Evolutionary conservation across 2,888 invertebrate species (phyloP).

Genomic region (Allophyes oxyacanthae): DNA sequence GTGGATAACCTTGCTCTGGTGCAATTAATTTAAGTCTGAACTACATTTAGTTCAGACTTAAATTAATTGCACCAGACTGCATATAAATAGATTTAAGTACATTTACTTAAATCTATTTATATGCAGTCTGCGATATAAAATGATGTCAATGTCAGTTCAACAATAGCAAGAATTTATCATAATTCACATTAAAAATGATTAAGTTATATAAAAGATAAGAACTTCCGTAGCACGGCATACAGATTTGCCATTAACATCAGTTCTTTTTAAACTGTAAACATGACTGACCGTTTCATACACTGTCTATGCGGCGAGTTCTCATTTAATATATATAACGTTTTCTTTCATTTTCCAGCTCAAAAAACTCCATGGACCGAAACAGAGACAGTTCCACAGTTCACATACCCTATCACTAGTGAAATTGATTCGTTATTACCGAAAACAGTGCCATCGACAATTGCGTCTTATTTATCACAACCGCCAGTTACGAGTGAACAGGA

Average conservation of each 20-base stretch:
- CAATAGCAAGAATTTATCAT: slow-evolving; percentile 29
- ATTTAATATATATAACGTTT: slow-evolving; percentile 68
- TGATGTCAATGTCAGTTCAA: slow-evolving; percentile 46
- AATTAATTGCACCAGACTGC: too few relatives aligned
- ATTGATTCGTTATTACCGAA: slow-evolving; percentile 75
- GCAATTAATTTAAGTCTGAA: too few relatives aligned
- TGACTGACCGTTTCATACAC: slow-evolving; percentile 70
- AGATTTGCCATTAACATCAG: slow-evolving; percentile 60
- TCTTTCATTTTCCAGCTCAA: slow-evolving; percentile 83
- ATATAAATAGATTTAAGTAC: too few relatives aligned
- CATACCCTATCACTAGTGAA: slow-evolving; percentile 77
- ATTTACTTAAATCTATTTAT: slow-evolving; percentile 10
- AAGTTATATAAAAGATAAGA: slow-evolving; percentile 73
- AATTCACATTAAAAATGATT: slow-evolving; percentile 41
- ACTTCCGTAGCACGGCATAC: slow-evolving; percentile 67
- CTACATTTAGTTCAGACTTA: too few relatives aligned
- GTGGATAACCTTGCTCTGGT: too few relatives aligned
- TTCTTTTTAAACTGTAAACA: slow-evolving; percentile 60
- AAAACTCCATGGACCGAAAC: slow-evolving; percentile 83
- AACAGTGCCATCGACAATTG: slow-evolving; percentile 73
- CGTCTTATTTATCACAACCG: slow-evolving; percentile 76
- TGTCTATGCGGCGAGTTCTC: slow-evolving; percentile 68
- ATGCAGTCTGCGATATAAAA: slow-evolving; percentile 28
- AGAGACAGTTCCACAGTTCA: slow-evolving; percentile 76
- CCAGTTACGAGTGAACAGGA: slow-evolving; percentile 76